Percentiles rank a stretch among this genome's conserved stretches.
Evolutionary conservation across 2,888 invertebrate species (phyloP).

Genomic region (Hypselothyrea guttata): DNA sequence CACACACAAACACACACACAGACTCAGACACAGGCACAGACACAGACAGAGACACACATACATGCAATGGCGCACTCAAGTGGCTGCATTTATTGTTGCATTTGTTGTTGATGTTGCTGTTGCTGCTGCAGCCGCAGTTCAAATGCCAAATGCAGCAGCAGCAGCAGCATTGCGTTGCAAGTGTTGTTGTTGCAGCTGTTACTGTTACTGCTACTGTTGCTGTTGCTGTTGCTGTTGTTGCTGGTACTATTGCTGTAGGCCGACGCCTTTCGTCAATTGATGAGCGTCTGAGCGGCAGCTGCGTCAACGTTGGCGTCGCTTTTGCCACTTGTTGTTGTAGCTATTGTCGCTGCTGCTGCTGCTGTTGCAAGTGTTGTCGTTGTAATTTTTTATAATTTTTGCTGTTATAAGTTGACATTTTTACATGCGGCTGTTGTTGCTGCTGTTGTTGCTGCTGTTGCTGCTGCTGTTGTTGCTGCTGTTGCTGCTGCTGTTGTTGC

Average conservation of each 20-base stretch:
- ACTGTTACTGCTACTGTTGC: slow-evolving; percentile 12
- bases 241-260: slow-evolving; percentile 32
- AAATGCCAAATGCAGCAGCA: slow-evolving; percentile 49
- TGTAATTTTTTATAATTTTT: slow-evolving; percentile 19
- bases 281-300: slow-evolving; percentile 42
- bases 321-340: slow-evolving; percentile 20
- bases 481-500: slow-evolving; percentile 24
- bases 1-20: slow-evolving; percentile 3
- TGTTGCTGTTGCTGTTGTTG: slow-evolving; percentile 15
- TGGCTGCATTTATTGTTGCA: slow-evolving; percentile 61
- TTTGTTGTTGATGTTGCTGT: slow-evolving; percentile 19
- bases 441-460: slow-evolving; percentile 29
- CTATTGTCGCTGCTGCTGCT: slow-evolving; percentile 15
- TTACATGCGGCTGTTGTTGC: slow-evolving; percentile 29
- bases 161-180: slow-evolving; percentile 38
- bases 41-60: slow-evolving; percentile 11
- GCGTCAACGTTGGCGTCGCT: slow-evolving; percentile 38
- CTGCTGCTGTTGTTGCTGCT: slow-evolving; percentile 17
- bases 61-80: slow-evolving; percentile 58
- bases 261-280: slow-evolving; percentile 47
- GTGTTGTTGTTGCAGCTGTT: slow-evolving; percentile 1
- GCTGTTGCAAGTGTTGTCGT: slow-evolving; percentile 17
- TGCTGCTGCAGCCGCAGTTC: slow-evolving; percentile 48
- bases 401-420: slow-evolving; percentile 42
- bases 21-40: slow-evolving; percentile 15